Conservation (phyloP, 2,113 vertebrate species). For the Tachysurus vachellii region DNA sequence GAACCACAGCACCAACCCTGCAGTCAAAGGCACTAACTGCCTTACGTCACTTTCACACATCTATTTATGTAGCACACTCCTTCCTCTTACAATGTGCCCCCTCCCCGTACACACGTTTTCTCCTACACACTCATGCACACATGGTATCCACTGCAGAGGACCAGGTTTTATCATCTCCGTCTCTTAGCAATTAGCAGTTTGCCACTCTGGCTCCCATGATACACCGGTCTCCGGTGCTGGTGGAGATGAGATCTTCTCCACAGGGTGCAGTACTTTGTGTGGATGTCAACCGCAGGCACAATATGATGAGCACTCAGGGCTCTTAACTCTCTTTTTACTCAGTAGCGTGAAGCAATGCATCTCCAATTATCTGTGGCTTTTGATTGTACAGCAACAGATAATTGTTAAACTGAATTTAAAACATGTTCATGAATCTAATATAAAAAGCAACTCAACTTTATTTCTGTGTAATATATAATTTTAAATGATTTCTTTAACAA, state of each 20-base stretch:
- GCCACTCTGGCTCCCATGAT: constrained; percentile 14
- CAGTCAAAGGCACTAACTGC: background rate
- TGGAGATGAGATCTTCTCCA: background rate
- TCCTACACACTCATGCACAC: constrained; percentile 15
- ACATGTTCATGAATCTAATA: background rate
- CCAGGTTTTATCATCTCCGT: constrained; percentile 13
- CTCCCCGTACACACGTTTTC: constrained; percentile 1
- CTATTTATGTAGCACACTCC: constrained; percentile 25
- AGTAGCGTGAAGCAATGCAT: background rate
- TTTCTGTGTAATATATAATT: background rate
- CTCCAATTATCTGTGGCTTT: background rate
- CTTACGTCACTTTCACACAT: constrained; percentile 40
- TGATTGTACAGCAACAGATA: background rate
- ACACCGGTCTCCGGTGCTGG: background rate
- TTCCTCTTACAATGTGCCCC: background rate
- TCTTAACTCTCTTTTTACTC: background rate
- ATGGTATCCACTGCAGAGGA: background rate
- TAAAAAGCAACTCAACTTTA: background rate
- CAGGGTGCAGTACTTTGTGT: constrained; percentile 1
- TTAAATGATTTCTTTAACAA: background rate
- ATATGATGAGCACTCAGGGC: background rate
- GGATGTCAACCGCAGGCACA: constrained; percentile 13
- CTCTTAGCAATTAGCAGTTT: constrained; percentile 46
- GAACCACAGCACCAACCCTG: background rate
- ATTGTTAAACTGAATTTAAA: background rate